Percentiles rank a stretch among this genome's conserved stretches.
These are phyloP conservation scores for Cephalopterus ornatus DNA, from an alignment of 2,113 vertebrate species.

Conservation along the genomic window DNA sequence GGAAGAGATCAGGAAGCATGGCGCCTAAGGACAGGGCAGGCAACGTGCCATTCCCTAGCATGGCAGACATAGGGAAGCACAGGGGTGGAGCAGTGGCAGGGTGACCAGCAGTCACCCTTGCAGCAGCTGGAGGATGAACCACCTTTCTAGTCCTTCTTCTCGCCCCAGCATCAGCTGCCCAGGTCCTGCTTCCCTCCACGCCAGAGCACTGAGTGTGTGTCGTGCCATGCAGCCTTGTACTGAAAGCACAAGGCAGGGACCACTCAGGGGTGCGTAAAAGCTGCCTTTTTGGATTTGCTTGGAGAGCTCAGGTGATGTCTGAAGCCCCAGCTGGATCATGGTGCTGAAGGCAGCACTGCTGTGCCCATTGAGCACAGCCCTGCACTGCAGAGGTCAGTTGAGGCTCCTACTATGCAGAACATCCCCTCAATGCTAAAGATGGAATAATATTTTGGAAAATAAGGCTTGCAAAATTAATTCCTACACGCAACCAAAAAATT, in stretches of 20 bases:
- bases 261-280: background rate
- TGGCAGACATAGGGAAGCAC: rapidly evolving
- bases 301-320: background rate
- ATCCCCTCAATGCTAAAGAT: rapidly evolving
- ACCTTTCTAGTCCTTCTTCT: background rate
- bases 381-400: too few relatives aligned
- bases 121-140: background rate
- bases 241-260: background rate
- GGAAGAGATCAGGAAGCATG: background rate
- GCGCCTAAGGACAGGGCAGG: background rate
- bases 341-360: background rate
- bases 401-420: background rate
- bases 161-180: background rate
- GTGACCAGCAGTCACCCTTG: background rate
- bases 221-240: rapidly evolving
- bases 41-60: rapidly evolving
- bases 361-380: background rate
- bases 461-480: background rate
- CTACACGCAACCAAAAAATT: background rate
- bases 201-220: rapidly evolving
- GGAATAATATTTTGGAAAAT: background rate
- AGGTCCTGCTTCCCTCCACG: too few relatives aligned
- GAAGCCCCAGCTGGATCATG: background rate
- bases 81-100: background rate
- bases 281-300: background rate